These are phyloP conservation scores for Anthonomus grandis DNA, from an alignment of 1,140 invertebrate genomes.

Conservation along the genomic window DNA sequence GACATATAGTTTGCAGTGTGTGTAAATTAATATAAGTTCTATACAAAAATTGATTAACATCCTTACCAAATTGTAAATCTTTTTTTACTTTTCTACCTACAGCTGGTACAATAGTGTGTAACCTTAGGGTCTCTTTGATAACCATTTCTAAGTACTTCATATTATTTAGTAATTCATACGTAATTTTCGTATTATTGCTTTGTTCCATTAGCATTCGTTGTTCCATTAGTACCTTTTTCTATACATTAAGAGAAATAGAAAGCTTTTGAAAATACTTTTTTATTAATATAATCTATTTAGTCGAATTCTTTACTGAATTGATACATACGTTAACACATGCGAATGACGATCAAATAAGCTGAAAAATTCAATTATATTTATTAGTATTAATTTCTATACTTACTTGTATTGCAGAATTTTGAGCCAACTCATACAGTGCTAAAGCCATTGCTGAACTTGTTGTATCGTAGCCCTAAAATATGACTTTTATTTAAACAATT, in stretches of 20 bases:
- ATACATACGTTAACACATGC: no score
- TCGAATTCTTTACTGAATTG: no score
- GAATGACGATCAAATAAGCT: no score
- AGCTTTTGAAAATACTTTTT: no score
- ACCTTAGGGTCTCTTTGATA: slow-evolving; percentile 59
- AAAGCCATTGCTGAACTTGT: slow-evolving; percentile 61
- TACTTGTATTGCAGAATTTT: no score
- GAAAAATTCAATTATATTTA: no score
- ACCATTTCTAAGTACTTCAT: slow-evolving; percentile 62
- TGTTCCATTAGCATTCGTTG: no score
- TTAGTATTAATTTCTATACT: no score
- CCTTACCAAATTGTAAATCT: slow-evolving; percentile 25
- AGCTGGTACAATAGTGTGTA: slow-evolving; percentile 62
- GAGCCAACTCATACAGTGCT: slow-evolving; percentile 58
- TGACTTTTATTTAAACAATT: background rate
- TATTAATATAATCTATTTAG: no score
- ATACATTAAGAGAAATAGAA: no score
- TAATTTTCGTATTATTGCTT: background rate
- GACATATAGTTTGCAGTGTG: background rate
- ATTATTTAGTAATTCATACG: slow-evolving; percentile 51
- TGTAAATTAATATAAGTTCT: background rate
- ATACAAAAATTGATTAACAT: background rate
- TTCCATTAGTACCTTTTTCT: no score
- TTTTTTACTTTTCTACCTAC: slow-evolving; percentile 50
- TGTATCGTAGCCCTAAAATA: slow-evolving; percentile 63